Evolutionary conservation across 2,113 vertebrate genomes (phyloP), one percentile per base, ranked within the genome.

Genomic region (Nothocercus nigrocapillus): DNA sequence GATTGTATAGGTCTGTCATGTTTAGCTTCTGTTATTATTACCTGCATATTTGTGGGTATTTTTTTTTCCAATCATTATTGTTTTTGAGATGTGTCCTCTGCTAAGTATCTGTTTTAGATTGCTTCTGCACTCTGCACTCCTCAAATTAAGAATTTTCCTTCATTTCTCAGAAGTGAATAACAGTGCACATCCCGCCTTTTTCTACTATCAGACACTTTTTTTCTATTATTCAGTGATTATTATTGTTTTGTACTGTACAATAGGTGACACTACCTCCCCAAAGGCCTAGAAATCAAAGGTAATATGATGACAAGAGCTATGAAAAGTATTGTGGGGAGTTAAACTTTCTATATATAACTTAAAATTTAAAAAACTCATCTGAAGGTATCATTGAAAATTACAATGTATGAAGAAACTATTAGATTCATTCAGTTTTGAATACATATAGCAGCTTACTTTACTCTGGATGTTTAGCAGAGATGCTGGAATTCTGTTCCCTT

Each of bases 401-500:
- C 25, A 47, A 22, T 73, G 9, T 72, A 47, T 74, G 72, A 93
- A 93, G 24, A 74, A 82, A 78, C 4, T 27, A 27, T 27, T 45
- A 61, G 27, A 54, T 53, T 66, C 1, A 47, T 80, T 83, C 21
- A n/a, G 40, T 34, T 82, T 10, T 38, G 36, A 62, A 67, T 78
- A 64, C 22, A 54, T 79, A 82, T 21, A 77, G 7, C n/a, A 32
- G 15, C 12, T 78, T 82, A 7, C 32, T 94, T 93, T 78, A 76
- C 34, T 64, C 36, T 45, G 51, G 5, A 28, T 59, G 36, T 24
- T 69, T 86, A 92, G 81, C 34, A 92, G 62, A 91, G 84, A 77
- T 59, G 14, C 45, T 85, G 45, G 17, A 91, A 87, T 95, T 91
- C 44, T 85, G 53, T 75, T 86, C 49, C 78, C 85, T 88, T 80